These are phyloP conservation scores for Zenarchopterus dispar DNA, from an alignment of 2,797 vertebrate species.

Conservation along the genomic window DNA sequence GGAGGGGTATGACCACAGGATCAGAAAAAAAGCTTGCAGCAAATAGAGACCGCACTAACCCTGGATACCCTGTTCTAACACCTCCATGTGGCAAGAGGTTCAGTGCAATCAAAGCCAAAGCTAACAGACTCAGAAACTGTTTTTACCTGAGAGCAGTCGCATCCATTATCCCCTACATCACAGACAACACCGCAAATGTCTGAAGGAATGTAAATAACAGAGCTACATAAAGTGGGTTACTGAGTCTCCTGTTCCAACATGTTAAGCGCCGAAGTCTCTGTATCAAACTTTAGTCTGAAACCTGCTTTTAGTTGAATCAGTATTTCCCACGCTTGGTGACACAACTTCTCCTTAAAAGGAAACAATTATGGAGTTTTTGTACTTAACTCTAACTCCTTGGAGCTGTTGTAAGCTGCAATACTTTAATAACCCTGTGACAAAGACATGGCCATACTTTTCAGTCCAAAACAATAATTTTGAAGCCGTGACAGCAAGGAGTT, in stretches of 20 bases:
- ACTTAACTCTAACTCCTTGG: constrained; percentile 13
- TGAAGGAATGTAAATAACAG: constrained; percentile 45
- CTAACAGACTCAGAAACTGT: no score
- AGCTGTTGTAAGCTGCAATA: constrained; percentile 8
- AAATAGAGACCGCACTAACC: no score
- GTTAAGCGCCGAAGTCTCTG: constrained; percentile 21
- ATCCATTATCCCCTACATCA: no score
- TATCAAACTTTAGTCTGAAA: constrained; percentile 15
- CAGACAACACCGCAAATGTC: no score
- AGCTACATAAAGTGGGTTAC: constrained; percentile 13
- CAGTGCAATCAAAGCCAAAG: no score
- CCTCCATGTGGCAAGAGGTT: no score
- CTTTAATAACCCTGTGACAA: constrained; percentile 19
- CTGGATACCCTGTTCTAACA: no score
- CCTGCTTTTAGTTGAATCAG: constrained; percentile 48
- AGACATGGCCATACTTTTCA: constrained; percentile 16
- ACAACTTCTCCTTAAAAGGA: constrained; percentile 27
- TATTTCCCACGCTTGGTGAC: constrained; percentile 22
- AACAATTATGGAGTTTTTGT: constrained; percentile 46
- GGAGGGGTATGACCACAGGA: no score
- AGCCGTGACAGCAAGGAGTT: background rate
- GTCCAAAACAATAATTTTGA: constrained; percentile 50
- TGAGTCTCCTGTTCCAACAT: constrained; percentile 28
- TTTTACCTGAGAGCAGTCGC: no score
- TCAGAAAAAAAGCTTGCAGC: no score